Base-by-base conservation (phyloP, 2,888 invertebrate species). In the Zhuqinia jingwanae region DNA sequence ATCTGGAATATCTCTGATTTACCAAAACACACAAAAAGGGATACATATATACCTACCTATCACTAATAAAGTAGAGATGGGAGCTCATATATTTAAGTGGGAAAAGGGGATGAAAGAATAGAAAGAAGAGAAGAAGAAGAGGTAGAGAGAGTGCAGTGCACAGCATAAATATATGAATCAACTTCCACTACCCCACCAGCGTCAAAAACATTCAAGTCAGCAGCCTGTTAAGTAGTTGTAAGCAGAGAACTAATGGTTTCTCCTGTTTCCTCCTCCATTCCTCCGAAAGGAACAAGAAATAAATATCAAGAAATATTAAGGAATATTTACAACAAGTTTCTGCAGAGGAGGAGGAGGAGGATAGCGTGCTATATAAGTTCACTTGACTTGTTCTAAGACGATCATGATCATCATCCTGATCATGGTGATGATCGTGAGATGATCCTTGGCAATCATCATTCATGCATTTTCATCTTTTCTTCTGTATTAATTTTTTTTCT, bases 401-500 rank as follows among this genome's bases (percentile, higher is more conserved):
- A 25, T 36, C 36, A 47, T 47, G 25, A 20, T 58, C 36, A 36
- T 56, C 75, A 56, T 73, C 73, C 36, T 36, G 53, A 27, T 17
- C 15, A 30, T 30, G 42, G 27, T 17, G 73, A 45, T 36, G 83
- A 76, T 68, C n/a, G n/a, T n/a, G n/a, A n/a, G n/a, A n/a, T n/a
- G n/a, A n/a, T 77, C 65, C 83, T 77, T 83, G 76, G 42, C 56
- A 63, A 78, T 87, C 82, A 78, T 82, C 87, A 70, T 82, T 87
- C 87, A 83, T 83, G 30, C 83, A n/a, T 87, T 83, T 87, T 87
- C 82, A 82, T n/a, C n/a, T n/a, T n/a, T n/a, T n/a, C n/a, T n/a
- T n/a, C n/a, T 83, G 83, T 78, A 81, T 81, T 81, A 82, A 68
- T 78, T 82, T 87, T 77, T 73, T 81, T 78, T 82, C 65, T 53